phyloP scores from a whole-genome alignment of 2,888 invertebrate genomes.

The Eutolmus rufibarbis region DNA sequence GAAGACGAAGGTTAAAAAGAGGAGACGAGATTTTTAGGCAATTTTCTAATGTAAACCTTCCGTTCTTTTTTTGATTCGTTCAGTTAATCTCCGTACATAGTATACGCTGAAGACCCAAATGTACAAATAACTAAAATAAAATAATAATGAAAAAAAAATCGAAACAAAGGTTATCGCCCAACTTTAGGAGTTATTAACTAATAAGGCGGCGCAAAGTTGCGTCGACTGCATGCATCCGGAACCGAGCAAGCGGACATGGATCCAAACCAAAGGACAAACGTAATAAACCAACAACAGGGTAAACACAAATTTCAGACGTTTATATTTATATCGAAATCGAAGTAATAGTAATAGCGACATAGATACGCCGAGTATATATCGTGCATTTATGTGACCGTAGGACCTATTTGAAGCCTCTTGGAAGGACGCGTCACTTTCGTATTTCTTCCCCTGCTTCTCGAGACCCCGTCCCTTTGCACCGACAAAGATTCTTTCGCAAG shows the following conservation, averaged over 20 bases:
- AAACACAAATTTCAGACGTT: conserved; percentile 33
- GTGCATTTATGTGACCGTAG: conserved; percentile 1
- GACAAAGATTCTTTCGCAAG: not conserved
- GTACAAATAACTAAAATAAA: conserved; percentile 42
- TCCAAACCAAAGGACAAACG: conserved; percentile 14
- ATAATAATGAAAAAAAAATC: conserved; percentile 3
- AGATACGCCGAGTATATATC: not conserved
- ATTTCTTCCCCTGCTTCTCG: not conserved
- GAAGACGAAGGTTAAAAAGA: not conserved
- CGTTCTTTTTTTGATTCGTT: not conserved
- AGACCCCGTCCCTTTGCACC: not conserved
- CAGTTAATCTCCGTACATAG: conserved; percentile 28
- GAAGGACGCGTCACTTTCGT: not conserved
- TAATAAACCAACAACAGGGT: conserved; percentile 36
- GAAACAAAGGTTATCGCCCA: conserved; percentile 16
- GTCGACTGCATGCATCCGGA: not conserved
- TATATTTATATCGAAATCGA: conserved; percentile 36
- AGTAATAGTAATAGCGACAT: not conserved
- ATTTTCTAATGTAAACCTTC: conserved; percentile 22
- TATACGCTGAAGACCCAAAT: conserved; percentile 48
- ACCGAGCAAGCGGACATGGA: conserved; percentile 1
- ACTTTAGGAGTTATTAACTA: not conserved
- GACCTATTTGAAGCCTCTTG: not conserved
- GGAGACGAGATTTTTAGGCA: not conserved
- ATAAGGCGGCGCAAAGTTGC: not conserved